These are phyloP conservation scores for Rugalucina vietnamica DNA, from an alignment of 2,888 invertebrate genomes.

Conservation along the genomic window DNA sequence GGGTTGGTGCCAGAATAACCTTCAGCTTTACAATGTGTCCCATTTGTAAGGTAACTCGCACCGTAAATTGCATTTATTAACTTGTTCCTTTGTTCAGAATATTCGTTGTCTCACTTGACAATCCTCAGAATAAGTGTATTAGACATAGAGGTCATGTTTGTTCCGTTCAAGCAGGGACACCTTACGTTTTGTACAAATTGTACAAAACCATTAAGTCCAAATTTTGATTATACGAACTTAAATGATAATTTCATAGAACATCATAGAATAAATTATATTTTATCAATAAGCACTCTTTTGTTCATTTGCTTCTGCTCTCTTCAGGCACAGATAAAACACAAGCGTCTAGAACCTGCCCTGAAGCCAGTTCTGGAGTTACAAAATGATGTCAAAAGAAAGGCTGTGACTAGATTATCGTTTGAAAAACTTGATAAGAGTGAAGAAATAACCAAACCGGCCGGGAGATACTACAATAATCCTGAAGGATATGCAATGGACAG, in stretches of 20 bases:
- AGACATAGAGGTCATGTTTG: too few relatives aligned
- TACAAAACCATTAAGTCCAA: too few relatives aligned
- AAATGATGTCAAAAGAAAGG: conserved; percentile 54
- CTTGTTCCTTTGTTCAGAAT: background rate
- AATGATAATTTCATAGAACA: too few relatives aligned
- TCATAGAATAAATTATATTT: too few relatives aligned
- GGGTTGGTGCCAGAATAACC: conserved; percentile 51
- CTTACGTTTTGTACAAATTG: too few relatives aligned
- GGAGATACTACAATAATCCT: conserved; percentile 44
- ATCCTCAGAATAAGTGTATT: too few relatives aligned
- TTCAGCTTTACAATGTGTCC: conserved; percentile 54
- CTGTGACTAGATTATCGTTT: conserved; percentile 41
- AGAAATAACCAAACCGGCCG: conserved; percentile 18
- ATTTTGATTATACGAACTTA: too few relatives aligned
- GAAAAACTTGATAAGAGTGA: conserved; percentile 45
- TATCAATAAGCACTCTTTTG: too few relatives aligned
- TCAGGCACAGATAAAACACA: conserved; percentile 47
- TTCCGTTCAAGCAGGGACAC: too few relatives aligned
- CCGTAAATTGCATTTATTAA: background rate
- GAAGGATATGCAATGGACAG: conserved; percentile 45
- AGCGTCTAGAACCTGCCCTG: conserved; percentile 25
- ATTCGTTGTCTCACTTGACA: too few relatives aligned
- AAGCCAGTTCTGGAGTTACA: conserved; percentile 22
- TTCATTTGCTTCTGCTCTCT: too few relatives aligned
- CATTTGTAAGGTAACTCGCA: conserved; percentile 41